A percentile compares a stretch with the other conserved stretches of the same genome.
These are phyloP conservation scores for Anarsia innoxiella DNA, from an alignment of 2,888 invertebrate species.

Conservation along the genomic window DNA sequence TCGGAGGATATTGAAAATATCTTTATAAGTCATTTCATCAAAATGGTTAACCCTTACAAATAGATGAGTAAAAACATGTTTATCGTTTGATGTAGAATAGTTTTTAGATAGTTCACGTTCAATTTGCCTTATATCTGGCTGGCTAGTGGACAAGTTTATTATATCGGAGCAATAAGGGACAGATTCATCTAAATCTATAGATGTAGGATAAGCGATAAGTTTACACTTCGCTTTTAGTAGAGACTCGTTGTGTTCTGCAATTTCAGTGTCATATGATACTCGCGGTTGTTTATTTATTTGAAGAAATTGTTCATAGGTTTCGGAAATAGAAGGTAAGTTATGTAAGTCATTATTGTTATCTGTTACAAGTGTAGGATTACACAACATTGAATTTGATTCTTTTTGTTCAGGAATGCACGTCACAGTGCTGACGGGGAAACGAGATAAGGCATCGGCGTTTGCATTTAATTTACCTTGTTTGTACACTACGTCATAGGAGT, in stretches of 20 bases:
- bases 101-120: neutral
- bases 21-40: conserved; percentile 7
- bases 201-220: conserved; percentile 1
- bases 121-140: neutral
- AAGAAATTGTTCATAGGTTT: conserved; percentile 3
- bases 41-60: conserved; percentile 7
- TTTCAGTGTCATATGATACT: neutral
- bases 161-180: neutral
- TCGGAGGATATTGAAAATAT: conserved; percentile 8
- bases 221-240: neutral
- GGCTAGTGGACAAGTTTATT: neutral
- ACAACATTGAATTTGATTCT: neutral
- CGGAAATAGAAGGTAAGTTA: no score
- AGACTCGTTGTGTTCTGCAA: conserved; percentile 1
- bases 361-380: no score
- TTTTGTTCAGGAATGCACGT: no score
- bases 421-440: conserved; percentile 11
- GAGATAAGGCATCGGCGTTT: neutral
- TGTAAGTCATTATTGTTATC: no score
- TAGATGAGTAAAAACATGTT: conserved; percentile 8
- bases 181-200: conserved; percentile 1
- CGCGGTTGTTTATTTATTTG: neutral
- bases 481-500: conserved; percentile 18
- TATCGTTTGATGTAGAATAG: neutral
- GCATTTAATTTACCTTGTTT: conserved; percentile 16